A percentile compares a stretch with the other conserved stretches of the same genome.
phyloP scores from a whole-genome alignment of 2,113 vertebrate genomes.

The Forbesichthys papilliferus region DNA sequence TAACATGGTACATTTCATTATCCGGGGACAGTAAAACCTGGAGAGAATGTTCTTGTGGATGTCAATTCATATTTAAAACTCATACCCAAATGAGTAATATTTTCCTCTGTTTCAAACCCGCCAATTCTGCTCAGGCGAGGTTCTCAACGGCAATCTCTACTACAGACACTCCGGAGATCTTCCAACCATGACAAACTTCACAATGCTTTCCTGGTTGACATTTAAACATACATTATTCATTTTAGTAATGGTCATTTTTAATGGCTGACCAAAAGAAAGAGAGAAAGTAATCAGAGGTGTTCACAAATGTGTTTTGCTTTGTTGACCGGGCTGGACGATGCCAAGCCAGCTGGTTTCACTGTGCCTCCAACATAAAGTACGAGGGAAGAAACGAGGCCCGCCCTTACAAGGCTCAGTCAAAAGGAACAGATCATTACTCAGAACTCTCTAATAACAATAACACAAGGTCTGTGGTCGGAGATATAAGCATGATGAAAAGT shows the following conservation, averaged over 20 bases:
- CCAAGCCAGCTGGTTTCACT: background rate
- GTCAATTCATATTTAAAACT: slow-evolving; percentile 36
- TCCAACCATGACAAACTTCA: too few species aligned
- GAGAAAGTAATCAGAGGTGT: slow-evolving; percentile 3
- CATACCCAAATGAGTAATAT: slow-evolving; percentile 10
- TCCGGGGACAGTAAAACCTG: slow-evolving; percentile 32
- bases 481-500: background rate
- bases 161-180: slow-evolving; percentile 14
- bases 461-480: background rate
- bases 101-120: slow-evolving; percentile 24
- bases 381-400: background rate
- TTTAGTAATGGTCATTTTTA: slow-evolving; percentile 19
- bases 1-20: background rate
- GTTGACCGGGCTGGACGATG: background rate
- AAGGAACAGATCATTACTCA: slow-evolving; percentile 15
- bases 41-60: background rate
- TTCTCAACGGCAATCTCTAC: slow-evolving; percentile 19
- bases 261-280: slow-evolving; percentile 12
- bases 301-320: background rate
- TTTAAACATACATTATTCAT: background rate
- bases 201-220: too few species aligned
- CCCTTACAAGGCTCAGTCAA: background rate
- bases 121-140: slow-evolving; percentile 13
- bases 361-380: slow-evolving; percentile 12
- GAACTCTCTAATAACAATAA: slow-evolving; percentile 25